phyloP scores from a whole-genome alignment of 2,888 invertebrate species.

The Macrosoma leucophasiata region DNA sequence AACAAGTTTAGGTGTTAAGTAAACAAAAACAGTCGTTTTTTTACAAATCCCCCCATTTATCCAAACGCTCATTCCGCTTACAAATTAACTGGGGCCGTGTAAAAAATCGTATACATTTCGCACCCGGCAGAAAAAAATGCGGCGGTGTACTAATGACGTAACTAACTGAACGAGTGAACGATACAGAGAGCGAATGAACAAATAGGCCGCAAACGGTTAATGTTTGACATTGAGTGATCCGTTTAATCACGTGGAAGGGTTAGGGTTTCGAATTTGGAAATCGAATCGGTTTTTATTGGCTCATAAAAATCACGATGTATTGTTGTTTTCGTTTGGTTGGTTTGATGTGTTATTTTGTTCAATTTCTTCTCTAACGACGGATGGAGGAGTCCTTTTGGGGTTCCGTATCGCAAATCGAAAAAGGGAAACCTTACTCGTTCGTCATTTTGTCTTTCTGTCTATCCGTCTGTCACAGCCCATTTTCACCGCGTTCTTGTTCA shows the following conservation, averaged over 20 bases:
- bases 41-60: conserved; percentile 14
- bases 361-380: too few species aligned
- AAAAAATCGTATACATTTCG: conserved; percentile 26
- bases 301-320: too few species aligned
- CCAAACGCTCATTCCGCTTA: conserved; percentile 15
- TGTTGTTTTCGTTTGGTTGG: too few species aligned
- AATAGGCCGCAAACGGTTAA: conserved; percentile 29
- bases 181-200: conserved; percentile 27
- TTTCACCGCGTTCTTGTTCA: too few species aligned
- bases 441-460: too few species aligned
- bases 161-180: conserved; percentile 25
- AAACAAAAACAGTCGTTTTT: conserved; percentile 8
- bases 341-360: too few species aligned
- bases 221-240: conserved; percentile 30
- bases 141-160: conserved; percentile 27
- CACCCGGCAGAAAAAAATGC: conserved; percentile 17
- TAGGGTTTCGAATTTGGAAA: too few species aligned
- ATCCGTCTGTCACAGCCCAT: too few species aligned
- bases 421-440: too few species aligned
- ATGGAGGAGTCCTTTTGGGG: too few species aligned
- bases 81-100: conserved; percentile 24
- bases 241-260: conserved; percentile 27
- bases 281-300: too few species aligned
- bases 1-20: conserved; percentile 7
- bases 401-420: too few species aligned